Base-by-base conservation (phyloP, 1,140 invertebrate species). In the Anthonomus grandis region DNA sequence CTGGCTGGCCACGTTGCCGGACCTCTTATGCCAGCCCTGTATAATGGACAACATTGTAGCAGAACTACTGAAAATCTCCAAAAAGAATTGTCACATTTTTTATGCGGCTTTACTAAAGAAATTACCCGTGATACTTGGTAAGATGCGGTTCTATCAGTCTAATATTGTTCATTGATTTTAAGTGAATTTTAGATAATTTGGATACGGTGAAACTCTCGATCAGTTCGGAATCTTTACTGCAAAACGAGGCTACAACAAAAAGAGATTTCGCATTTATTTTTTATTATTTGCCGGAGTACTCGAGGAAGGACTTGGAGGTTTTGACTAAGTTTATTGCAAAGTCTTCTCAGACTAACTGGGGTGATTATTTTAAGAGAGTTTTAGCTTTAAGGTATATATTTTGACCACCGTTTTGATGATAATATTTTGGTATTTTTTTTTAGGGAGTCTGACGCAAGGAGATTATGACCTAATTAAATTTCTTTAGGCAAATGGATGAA, bases 121-220 rank as follows among this genome's bases (percentile, higher is more conserved):
- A 39, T 62, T 80, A 36, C 74, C 77, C 2, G 69, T 76, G 56
- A 75, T 78, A 42, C 70, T 80, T 27, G 67, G 76, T 22, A 60
- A 71, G 39, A 55, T 0, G 31, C 37, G 21, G 19, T 18, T 42
- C 4, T 15, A 6, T 24, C 17, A 25, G 46, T 42, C 8, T 42
- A 1, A 12, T 41, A 15, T 36, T n/a, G 12, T 8, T 12, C 13
- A 9, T 46, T 18, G 4, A 27, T 38, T n/a, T 37, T 24, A 39
- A 10, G 46, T 22, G 12, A 22, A 15, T 60, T 57, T 4, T 22
- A 62, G 59, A 66, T 60, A 78, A 78, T 62, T 64, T 79, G 44
- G 75, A 75, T 21, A 72, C 31, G 10, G 31, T 1, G 1, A 34
- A 2, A 2, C 1, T 34, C 1, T 34, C 10, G 10, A 1, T 10